phyloP scores from a whole-genome alignment of 1,140 invertebrate genomes.

The Caerostris extrusa region DNA sequence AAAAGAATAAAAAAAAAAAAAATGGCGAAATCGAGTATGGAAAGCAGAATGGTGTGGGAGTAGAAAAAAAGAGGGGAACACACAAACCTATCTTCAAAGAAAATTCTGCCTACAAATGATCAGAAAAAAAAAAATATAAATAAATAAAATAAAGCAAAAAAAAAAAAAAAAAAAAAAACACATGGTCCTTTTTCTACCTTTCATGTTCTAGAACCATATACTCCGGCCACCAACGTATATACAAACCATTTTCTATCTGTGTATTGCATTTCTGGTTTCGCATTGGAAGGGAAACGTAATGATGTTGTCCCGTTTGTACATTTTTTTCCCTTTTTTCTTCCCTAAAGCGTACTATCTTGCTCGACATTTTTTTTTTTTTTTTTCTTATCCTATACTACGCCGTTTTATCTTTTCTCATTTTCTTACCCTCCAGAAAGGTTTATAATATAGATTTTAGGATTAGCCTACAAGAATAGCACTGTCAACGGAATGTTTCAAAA shows the following conservation, averaged over 20 bases:
- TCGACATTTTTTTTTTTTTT: background rate
- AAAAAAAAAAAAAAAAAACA: constrained; percentile 8
- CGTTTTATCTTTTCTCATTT: constrained; percentile 70
- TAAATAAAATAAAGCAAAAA: background rate
- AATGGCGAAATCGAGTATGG: constrained; percentile 24
- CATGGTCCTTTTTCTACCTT: constrained; percentile 22
- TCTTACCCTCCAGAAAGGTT: constrained; percentile 28
- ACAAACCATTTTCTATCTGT: constrained; percentile 68
- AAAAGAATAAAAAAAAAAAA: constrained; percentile 59
- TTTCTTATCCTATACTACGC: background rate
- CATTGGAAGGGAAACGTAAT: constrained; percentile 67
- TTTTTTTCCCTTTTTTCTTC: background rate
- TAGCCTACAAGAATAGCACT: constrained; percentile 22
- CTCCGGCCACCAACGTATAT: constrained; percentile 55
- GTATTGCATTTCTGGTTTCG: constrained; percentile 69
- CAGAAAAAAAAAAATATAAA: background rate
- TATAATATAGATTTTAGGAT: constrained; percentile 75
- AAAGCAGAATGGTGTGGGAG: background rate
- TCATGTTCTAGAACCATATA: constrained; percentile 61
- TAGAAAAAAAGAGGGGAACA: background rate
- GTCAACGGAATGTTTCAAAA: background rate
- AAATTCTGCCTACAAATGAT: constrained; percentile 67
- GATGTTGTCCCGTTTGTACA: constrained; percentile 57
- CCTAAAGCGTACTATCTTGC: constrained; percentile 13
- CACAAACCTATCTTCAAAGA: constrained; percentile 70